These are phyloP conservation scores for Drosophila atroscutellata DNA, from an alignment of 2,888 invertebrate species.

Conservation along the genomic window DNA sequence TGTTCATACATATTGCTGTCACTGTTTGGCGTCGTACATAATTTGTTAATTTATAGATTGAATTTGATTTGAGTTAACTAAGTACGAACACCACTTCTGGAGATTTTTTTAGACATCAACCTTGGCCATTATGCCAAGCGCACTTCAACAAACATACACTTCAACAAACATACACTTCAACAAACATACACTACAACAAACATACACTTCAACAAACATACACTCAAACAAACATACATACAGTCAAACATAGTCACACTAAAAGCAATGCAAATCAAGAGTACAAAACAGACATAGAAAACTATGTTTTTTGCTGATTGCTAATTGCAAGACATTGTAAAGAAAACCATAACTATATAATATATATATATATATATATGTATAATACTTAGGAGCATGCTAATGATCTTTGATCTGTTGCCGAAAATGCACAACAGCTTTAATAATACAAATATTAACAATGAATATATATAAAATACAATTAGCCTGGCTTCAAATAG, in stretches of 20 bases:
- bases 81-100: slow-evolving; percentile 29
- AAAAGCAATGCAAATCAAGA: slow-evolving; percentile 52
- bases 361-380: background rate
- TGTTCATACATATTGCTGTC: slow-evolving; percentile 51
- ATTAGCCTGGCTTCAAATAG: slow-evolving; percentile 55
- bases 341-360: background rate
- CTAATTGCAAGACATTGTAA: background rate
- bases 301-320: background rate
- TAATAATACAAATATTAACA: slow-evolving; percentile 21
- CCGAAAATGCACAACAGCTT: slow-evolving; percentile 27
- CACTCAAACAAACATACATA: too few species aligned
- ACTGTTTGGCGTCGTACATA: slow-evolving; percentile 45
- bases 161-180: background rate
- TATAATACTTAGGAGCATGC: background rate
- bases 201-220: background rate
- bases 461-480: slow-evolving; percentile 30
- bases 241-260: slow-evolving; percentile 2
- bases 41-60: slow-evolving; percentile 61
- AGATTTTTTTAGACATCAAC: slow-evolving; percentile 27
- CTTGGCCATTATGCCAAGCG: slow-evolving; percentile 34
- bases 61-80: slow-evolving; percentile 57
- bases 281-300: slow-evolving; percentile 63
- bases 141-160: background rate
- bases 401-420: slow-evolving; percentile 18
- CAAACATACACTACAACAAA: background rate